Base-by-base conservation (phyloP, 2,113 vertebrate species). In the Ailuropoda melanoleuca region DNA sequence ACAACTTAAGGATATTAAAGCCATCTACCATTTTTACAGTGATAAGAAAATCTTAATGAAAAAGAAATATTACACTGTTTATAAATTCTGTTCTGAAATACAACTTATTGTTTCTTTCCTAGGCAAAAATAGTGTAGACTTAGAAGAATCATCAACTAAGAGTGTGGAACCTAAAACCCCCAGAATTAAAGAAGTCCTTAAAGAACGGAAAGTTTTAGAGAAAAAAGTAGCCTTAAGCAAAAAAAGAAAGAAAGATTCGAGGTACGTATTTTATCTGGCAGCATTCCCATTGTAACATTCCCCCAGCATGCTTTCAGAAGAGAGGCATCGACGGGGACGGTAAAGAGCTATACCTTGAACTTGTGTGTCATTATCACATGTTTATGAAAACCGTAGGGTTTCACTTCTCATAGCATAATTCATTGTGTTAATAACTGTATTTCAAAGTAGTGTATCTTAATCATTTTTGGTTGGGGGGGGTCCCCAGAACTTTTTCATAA, bases 151-250 rank as follows among this genome's bases (percentile, higher is more conserved):
- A 82, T 98, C 98, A 87, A 31, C 97, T 66, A 98, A 97, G 98
- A 94, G 12, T 90, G 18, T 97, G 43, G 98, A 98, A 58, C 95
- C 97, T 43, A 99, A 99, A 98, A 39, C 95, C 94, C 70, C 99
- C 66, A 99, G 99, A 97, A 99, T 99, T 93, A 99, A 99, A 98
- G 99, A 99, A 97, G 99, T 99, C 31, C 99, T 99, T 88, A 99
- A 99, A 98, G 99, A 99, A 97, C 99, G 99, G 97, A 99, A 99
- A 95, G 99, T 99, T 98, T 99, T 99, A 98, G 99, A 99, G 98
- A 99, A 99, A 95, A 99, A 99, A 98, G 99, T 99, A 98, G 99
- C 99, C 46, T 98, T 99, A 93, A 99, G 99, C 98, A 99, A 99
- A 97, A 99, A 99, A 98, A 99, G 99, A 97, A 99, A 99, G 97